Conservation (phyloP, 2,797 vertebrate species). For the Hylomyscus alleni region DNA sequence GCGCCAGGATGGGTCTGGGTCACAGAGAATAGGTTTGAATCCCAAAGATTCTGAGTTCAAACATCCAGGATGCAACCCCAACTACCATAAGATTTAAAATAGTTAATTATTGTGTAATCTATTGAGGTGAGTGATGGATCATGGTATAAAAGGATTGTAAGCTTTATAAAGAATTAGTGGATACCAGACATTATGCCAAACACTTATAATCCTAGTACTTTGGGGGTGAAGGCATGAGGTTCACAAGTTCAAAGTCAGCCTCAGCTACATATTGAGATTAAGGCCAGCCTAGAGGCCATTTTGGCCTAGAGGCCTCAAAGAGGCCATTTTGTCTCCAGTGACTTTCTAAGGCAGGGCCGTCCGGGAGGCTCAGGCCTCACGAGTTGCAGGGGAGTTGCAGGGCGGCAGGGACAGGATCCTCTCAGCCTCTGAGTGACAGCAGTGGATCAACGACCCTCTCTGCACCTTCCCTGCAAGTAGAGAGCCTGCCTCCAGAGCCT, state of each 20-base stretch:
- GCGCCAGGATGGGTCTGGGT: accelerated
- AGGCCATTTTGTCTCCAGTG: too few relatives aligned
- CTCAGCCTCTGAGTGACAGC: too few relatives aligned
- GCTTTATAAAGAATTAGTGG: not conserved
- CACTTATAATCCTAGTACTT: not conserved
- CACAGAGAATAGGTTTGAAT: not conserved
- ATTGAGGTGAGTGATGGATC: not conserved
- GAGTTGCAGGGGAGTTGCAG: too few relatives aligned
- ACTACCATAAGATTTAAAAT: not conserved
- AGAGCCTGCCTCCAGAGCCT: too few relatives aligned
- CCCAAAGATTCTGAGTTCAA: not conserved
- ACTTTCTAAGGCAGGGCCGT: too few relatives aligned
- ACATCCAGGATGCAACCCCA: not conserved
- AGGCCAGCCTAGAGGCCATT: not conserved
- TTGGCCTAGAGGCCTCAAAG: not conserved
- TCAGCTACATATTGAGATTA: not conserved
- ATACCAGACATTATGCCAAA: not conserved
- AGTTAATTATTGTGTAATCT: not conserved
- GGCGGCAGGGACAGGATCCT: too few relatives aligned
- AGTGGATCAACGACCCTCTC: too few relatives aligned
- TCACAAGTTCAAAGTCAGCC: not conserved
- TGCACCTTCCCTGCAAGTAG: too few relatives aligned
- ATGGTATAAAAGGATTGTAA: not conserved
- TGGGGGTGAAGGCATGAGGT: not conserved
- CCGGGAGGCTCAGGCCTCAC: too few relatives aligned